phyloP scores from a whole-genome alignment of 2,113 vertebrate genomes.

The Ramphastos sulfuratus region DNA sequence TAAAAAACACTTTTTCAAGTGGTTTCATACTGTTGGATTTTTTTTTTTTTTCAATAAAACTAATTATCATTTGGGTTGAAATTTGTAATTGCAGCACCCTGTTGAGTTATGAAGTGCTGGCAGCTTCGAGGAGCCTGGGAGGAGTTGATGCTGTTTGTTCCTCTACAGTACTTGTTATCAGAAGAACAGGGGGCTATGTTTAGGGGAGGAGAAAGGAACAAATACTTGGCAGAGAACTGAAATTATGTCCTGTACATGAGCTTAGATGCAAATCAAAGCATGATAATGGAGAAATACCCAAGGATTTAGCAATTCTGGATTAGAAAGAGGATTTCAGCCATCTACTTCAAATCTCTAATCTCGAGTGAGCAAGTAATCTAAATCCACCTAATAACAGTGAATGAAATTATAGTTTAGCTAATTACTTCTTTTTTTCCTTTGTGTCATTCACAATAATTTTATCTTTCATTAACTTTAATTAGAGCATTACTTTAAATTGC shows the following conservation, averaged over 20 bases:
- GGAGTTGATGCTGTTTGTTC: not conserved
- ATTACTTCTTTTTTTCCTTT: not conserved
- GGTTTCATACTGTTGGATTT: accelerated
- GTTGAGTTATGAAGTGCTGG: not conserved
- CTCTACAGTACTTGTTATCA: not conserved
- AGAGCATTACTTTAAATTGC: not conserved
- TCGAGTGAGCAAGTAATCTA: conserved; percentile 50
- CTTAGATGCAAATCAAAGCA: conserved; percentile 38
- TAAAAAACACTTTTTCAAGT: not conserved
- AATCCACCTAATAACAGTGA: conserved; percentile 62
- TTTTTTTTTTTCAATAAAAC: not conserved
- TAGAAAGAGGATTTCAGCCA: conserved; percentile 61
- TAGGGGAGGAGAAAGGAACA: not conserved
- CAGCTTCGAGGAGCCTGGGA: not conserved
- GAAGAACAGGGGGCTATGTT: not conserved
- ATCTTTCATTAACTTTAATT: not conserved
- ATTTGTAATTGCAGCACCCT: not conserved
- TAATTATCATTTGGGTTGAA: not conserved
- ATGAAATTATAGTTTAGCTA: conserved; percentile 26
- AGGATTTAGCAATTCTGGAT: conserved; percentile 62
- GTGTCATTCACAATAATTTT: not conserved
- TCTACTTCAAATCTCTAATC: conserved; percentile 67
- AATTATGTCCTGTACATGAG: conserved; percentile 15
- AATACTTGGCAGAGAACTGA: not conserved
- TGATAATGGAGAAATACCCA: conserved; percentile 1